Conservation (phyloP, 2,113 vertebrate species). For the Anguilla rostrata region DNA sequence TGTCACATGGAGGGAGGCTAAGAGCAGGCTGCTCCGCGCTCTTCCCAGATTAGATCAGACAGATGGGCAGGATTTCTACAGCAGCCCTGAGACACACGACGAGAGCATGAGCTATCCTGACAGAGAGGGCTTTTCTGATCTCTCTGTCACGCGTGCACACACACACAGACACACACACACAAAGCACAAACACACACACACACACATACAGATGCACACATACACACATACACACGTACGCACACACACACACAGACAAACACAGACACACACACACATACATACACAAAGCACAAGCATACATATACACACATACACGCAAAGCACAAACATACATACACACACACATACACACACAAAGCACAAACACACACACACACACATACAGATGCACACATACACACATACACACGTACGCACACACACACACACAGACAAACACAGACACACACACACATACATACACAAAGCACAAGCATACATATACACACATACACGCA, state of each 20-base stretch:
- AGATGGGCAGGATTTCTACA: constrained; percentile 65
- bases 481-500: neutral
- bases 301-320: neutral
- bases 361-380: too few relatives aligned
- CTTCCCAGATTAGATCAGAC: constrained; percentile 32
- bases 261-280: neutral
- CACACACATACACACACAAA: neutral
- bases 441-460: neutral
- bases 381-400: neutral
- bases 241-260: neutral
- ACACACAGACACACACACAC: neutral
- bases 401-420: neutral
- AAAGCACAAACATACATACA: neutral
- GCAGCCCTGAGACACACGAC: neutral
- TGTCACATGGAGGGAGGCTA: neutral
- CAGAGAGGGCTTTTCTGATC: neutral
- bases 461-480: neutral
- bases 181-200: neutral
- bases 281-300: neutral
- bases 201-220: neutral
- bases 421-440: neutral
- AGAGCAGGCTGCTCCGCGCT: neutral
- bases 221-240: neutral
- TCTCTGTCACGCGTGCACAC: neutral
- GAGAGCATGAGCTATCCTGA: constrained; percentile 11